Base-by-base conservation (phyloP, 2,888 invertebrate species). In the Tryphoninae sp. region DNA sequence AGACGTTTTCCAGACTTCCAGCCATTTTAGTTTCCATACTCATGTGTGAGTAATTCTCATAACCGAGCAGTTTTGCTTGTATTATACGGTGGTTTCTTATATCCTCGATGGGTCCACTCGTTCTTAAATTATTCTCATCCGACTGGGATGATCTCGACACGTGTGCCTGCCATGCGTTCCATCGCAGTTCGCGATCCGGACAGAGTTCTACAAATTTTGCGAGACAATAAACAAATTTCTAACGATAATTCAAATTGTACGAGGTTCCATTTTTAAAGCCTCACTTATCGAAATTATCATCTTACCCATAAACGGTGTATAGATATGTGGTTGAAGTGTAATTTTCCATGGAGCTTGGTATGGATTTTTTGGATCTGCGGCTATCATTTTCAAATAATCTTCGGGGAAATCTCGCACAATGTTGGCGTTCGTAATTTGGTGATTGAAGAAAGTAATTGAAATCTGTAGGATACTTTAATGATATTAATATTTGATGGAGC, bases 11-110 rank as follows among this genome's bases (percentile, higher is more conserved):
- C 13, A 97, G 92, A 84, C 93, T 95, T 8, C 96, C 96, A 7
- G 98, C 97, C 97, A 98, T 96, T 94, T 98, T 98, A 0, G 97
- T 98, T 92, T 96, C 95, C 97, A 98, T 97, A 51, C 97, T 97
- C 95, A 98, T 95, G 53, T 97, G 95, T 0, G 95, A 96, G 92
- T 93, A 98, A 73, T 94, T 95, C 82, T 96, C 93, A 90, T 95
- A 98, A 0, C 98, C 98, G 9, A 98, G 92, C 13, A 95, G 87
- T 84, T 95, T 93, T 0, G 98, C 98, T 88, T 96, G 95, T 53
- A 95, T 95, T 59, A 92, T 92, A 84, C 97, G 94, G 53, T 94
- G 89, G 62, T 90, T 92, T 51, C 98, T 93, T 72, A 98, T 96
- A 88, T 96, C 95, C 90, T 98, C 97, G 77, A 98, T 91, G 88